Base-by-base conservation (phyloP, 2,113 vertebrate genomes). In the Pangasianodon hypophthalmus region DNA sequence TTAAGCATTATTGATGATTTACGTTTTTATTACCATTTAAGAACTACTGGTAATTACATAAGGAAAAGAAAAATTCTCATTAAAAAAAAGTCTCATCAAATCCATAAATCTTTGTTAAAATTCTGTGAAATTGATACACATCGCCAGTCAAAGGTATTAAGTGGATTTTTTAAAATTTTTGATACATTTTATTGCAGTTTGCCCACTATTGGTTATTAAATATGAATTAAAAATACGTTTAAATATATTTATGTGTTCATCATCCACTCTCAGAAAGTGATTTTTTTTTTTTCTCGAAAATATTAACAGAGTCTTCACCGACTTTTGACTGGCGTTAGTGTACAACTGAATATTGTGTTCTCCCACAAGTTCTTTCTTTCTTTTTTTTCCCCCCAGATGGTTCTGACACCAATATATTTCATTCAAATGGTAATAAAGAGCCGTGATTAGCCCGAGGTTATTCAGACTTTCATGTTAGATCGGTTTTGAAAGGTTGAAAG, bases 341-440 rank as follows among this genome's bases (percentile, higher is more conserved):
- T 46, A 46, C 44, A 46, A 26, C 44, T 26, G 26, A 50, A 16
- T n/a, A 50, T 50, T 80, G 44, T 44, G 19, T 29, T 79, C 75
- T 26, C 50, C 7, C n/a, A 21, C n/a, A 19, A 32, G 7, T 84
- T 11, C 29, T 32, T 41, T 24, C 1, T 56, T 73, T 71, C 14
- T 10, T 37, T 32, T 93, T 93, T 92, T 81, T 41, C 92, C 16
- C 9, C 19, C 7, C 37, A 44, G 56, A 44, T 84, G 37, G 21
- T 60, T 84, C 80, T 88, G 94, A 92, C 93, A 93, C 94, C 93
- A 93, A 94, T 94, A 60, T 94, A 94, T 94, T 67, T 85, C 37
- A 85, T 67, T 85, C 41, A 85, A n/a, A 85, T 48, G 18, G 16
- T 67, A 85, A 85, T 85, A 85, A 85, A 67, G 84, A 18, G 84